Percentiles rank a stretch among this genome's conserved stretches.
Evolutionary conservation across 2,888 invertebrate genomes (phyloP).

Genomic region (Copidosoma aretas): DNA sequence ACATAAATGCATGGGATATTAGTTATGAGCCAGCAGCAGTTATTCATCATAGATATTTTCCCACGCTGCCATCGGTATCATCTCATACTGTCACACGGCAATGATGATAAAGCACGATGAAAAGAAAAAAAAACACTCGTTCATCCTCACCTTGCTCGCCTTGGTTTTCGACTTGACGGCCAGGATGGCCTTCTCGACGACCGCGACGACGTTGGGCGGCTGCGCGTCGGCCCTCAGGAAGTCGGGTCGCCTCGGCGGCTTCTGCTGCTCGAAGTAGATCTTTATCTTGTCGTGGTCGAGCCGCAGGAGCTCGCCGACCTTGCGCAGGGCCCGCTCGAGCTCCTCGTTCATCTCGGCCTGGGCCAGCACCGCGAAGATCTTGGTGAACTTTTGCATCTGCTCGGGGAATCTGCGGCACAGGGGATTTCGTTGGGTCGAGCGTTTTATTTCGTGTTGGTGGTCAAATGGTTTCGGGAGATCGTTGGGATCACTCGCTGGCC

Average conservation of each 20-base stretch:
- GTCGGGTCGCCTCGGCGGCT: slow-evolving; percentile 22
- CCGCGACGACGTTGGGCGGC: slow-evolving; percentile 10
- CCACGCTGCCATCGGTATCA: no score
- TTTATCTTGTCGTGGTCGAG: slow-evolving; percentile 30
- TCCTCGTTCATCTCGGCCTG: slow-evolving; percentile 39
- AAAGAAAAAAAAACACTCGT: no score
- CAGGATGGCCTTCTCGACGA: slow-evolving; percentile 20
- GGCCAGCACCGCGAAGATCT: slow-evolving; percentile 37
- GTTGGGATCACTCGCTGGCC: no score
- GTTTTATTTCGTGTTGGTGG: no score
- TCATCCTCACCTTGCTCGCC: slow-evolving; percentile 17
- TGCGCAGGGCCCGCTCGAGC: slow-evolving; percentile 28
- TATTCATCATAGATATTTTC: no score
- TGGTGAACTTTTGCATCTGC: slow-evolving; percentile 38
- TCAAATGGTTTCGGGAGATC: no score
- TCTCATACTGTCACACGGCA: no score
- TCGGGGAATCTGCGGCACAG: slow-evolving; percentile 36
- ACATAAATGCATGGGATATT: no score
- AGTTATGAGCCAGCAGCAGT: no score
- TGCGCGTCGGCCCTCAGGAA: slow-evolving; percentile 19
- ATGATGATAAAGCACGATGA: no score
- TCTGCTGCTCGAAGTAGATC: slow-evolving; percentile 30
- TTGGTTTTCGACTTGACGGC: slow-evolving; percentile 19
- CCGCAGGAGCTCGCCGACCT: slow-evolving; percentile 29
- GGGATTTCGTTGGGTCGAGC: no score